Conservation (phyloP, 2,797 vertebrate species). For the Pteropus rufus region DNA sequence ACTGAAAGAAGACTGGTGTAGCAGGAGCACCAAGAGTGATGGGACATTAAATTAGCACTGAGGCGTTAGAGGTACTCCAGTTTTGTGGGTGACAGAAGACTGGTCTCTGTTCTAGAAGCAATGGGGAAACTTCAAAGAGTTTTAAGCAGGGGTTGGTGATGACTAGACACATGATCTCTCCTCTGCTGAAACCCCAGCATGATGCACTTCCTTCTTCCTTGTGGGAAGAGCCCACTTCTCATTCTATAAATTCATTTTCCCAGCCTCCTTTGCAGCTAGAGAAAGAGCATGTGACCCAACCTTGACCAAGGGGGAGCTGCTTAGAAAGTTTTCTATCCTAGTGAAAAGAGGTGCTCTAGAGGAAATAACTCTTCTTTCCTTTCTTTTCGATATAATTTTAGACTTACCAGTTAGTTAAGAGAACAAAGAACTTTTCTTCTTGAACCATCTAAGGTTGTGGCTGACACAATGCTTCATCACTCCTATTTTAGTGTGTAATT, state of each 20-base stretch:
- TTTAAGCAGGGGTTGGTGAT: background rate
- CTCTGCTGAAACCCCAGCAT: background rate
- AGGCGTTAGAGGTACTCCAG: background rate
- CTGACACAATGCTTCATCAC: background rate
- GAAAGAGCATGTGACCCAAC: background rate
- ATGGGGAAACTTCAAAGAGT: background rate
- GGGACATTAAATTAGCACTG: background rate
- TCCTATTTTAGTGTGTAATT: background rate
- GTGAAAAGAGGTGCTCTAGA: background rate
- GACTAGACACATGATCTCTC: no score
- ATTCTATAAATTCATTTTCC: background rate
- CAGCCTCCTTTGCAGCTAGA: background rate
- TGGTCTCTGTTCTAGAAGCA: background rate
- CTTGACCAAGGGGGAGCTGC: background rate
- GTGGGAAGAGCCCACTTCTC: background rate
- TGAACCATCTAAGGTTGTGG: background rate
- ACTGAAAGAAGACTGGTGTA: background rate
- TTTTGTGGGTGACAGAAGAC: background rate
- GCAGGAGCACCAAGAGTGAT: background rate
- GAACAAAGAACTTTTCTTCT: background rate
- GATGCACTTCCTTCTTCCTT: background rate
- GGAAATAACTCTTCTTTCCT: background rate
- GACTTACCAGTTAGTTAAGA: background rate
- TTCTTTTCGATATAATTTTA: background rate
- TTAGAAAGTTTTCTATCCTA: background rate